phyloP scores from a whole-genome alignment of 2,797 vertebrate species.

The Tangara arthus region DNA sequence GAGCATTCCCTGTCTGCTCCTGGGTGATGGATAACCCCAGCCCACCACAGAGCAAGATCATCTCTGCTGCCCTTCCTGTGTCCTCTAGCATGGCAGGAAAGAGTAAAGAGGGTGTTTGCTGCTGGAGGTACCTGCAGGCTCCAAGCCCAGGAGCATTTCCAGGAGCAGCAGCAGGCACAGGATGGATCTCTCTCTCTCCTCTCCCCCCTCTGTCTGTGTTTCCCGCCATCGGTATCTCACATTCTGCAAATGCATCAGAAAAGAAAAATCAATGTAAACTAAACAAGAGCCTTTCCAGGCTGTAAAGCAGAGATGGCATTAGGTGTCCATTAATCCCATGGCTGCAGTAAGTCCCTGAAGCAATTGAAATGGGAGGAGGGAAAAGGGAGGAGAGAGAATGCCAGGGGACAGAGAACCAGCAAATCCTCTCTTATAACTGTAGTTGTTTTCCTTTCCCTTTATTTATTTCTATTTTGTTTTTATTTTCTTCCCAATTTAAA shows the following conservation, averaged over 20 bases:
- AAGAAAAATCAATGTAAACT: slow-evolving; percentile 72
- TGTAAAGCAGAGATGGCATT: slow-evolving; percentile 54
- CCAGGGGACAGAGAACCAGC: not conserved
- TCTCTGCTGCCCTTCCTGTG: slow-evolving; percentile 22
- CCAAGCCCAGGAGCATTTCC: not conserved
- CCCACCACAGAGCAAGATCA: not conserved
- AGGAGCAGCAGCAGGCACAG: not conserved
- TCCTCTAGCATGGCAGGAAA: slow-evolving; percentile 11
- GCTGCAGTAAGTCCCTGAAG: slow-evolving; percentile 27
- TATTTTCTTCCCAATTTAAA: not conserved
- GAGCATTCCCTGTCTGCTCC: not conserved
- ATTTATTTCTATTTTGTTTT: not conserved
- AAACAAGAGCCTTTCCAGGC: slow-evolving; percentile 63
- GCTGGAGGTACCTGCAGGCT: not conserved
- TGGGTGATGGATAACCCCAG: slow-evolving; percentile 2
- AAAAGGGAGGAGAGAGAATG: not conserved
- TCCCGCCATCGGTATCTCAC: slow-evolving; percentile 52
- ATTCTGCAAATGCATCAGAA: slow-evolving; percentile 74
- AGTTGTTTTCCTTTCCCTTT: not conserved
- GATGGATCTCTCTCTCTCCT: not conserved
- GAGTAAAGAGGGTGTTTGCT: not conserved
- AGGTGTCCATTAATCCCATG: slow-evolving; percentile 47
- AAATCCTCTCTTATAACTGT: not conserved
- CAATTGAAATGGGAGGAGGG: not conserved
- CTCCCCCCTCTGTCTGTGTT: slow-evolving; percentile 45